Evolutionary conservation across 2,113 vertebrate species (phyloP), one percentile per base, ranked within the genome.

Genomic region (Gambusia holbrooki): DNA sequence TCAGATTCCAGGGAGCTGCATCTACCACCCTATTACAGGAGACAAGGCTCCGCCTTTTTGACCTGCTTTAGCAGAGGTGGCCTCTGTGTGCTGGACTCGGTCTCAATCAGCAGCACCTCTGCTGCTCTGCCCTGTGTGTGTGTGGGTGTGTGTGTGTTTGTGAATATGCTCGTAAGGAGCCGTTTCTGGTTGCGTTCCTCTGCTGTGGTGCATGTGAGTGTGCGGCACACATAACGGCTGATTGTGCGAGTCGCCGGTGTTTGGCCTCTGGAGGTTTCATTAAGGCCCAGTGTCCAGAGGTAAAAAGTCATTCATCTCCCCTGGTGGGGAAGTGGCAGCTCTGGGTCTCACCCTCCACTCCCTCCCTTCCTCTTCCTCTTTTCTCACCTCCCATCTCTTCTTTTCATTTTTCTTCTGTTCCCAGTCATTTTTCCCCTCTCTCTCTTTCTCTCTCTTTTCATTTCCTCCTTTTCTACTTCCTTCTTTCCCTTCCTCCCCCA

Each of bases 181-280:
- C 28, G 22, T 30, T 72, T 66, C 15, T 74, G 0, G 12, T n/a
- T 30, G 73, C 40, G 73, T 80, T 80, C 72, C 61, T 73, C 32
- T 54, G 29, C 11, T 22, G 32, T 32, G 81, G 74, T 84, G 76
- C 68, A 62, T 70, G 74, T 74, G 63, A 61, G 69, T 62, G 15
- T 63, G 66, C 45, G 76, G 66, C 69, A 67, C 66, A 37, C 40
- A 14, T 58, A 60, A 73, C 67, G 82, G 22, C 65, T 73, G 73
- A 75, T 62, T 78, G 70, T 77, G 62, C 78, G 79, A 72, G 79
- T 62, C 91, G 92, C 92, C 90, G 93, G 93, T 95, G 92, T 95
- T 94, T 94, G 91, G 89, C 92, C 93, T 91, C 93, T 94, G 93
- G 93, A 94, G 94, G 92, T 95, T 95, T 95, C 94, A 95, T 95